A percentile compares a stretch with the other conserved stretches of the same genome.
Evolutionary conservation across 2,797 vertebrate genomes (phyloP).

Genomic region (Clarias laeviceps): DNA sequence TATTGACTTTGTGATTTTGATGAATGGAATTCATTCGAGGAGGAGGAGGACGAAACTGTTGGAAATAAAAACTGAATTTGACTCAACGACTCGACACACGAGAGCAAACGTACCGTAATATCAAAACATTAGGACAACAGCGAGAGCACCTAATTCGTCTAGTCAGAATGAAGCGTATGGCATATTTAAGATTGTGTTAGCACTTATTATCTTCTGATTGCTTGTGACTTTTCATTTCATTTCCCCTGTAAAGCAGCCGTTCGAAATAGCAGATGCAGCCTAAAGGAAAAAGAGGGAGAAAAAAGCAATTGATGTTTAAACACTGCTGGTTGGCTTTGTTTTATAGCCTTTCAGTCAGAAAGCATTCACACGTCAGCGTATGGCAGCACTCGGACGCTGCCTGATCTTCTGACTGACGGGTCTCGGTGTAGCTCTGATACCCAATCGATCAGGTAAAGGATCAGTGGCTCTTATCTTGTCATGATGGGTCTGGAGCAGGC

Average conservation of each 20-base stretch:
- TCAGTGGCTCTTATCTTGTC: slow-evolving; percentile 60
- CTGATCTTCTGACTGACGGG: slow-evolving; percentile 41
- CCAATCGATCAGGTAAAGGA: slow-evolving; percentile 55
- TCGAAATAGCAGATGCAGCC: not conserved
- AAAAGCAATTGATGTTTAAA: not conserved
- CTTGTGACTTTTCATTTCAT: not conserved
- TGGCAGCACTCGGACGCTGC: not conserved
- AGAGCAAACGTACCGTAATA: not conserved
- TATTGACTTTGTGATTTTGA: slow-evolving; percentile 27
- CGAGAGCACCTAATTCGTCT: not conserved
- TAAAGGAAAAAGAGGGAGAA: not conserved
- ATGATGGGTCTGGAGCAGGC: slow-evolving; percentile 40
- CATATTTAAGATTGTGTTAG: not conserved
- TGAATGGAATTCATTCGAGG: slow-evolving; percentile 40
- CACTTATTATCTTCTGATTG: not conserved
- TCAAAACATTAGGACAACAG: not conserved
- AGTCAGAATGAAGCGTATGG: not conserved
- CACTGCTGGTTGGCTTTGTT: slow-evolving; percentile 24
- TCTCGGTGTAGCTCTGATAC: slow-evolving; percentile 40
- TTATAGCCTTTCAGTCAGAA: slow-evolving; percentile 11
- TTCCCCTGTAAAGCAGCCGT: not conserved
- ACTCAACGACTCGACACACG: not conserved
- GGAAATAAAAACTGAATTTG: slow-evolving; percentile 39
- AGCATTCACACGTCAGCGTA: not conserved
- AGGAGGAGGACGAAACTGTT: not conserved